A percentile compares a stretch with the other conserved stretches of the same genome.
Evolutionary conservation across 2,888 invertebrate genomes (phyloP).

Genomic region (Herminia tarsipennalis): DNA sequence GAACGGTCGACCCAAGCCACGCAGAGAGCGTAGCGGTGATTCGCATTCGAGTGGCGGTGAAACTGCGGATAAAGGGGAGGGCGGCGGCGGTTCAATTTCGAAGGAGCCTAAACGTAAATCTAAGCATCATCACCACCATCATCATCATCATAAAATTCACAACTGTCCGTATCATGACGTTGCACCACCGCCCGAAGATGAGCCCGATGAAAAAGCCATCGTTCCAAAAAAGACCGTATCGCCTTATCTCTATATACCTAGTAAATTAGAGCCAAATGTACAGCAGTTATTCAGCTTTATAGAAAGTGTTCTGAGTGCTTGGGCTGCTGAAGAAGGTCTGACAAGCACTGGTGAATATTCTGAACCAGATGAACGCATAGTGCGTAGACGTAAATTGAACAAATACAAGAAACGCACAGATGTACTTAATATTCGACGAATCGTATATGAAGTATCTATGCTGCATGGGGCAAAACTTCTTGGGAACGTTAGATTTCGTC

Average conservation of each 20-base stretch:
- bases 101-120: constrained; percentile 69
- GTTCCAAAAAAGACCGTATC: constrained; percentile 80
- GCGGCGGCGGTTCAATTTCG: constrained; percentile 53
- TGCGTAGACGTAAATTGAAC: constrained; percentile 86
- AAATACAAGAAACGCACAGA: constrained; percentile 88
- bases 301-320: constrained; percentile 91
- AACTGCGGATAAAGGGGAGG: constrained; percentile 71
- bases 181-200: constrained; percentile 68
- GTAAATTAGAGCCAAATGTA: constrained; percentile 90
- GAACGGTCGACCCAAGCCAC: constrained; percentile 69
- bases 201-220: constrained; percentile 66
- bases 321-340: constrained; percentile 90
- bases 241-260: constrained; percentile 81
- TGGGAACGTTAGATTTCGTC: constrained; percentile 90
- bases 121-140: constrained; percentile 76
- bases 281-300: constrained; percentile 93
- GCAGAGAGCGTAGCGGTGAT: constrained; percentile 75
- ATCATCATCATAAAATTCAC: constrained; percentile 77
- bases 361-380: constrained; percentile 89
- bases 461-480: constrained; percentile 88
- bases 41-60: constrained; percentile 82
- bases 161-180: constrained; percentile 78
- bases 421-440: constrained; percentile 88
- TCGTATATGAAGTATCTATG: constrained; percentile 90
- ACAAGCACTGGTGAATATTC: constrained; percentile 91